A percentile compares a stretch with the other conserved stretches of the same genome.
phyloP scores from a whole-genome alignment of 2,113 vertebrate genomes.

The Mus pahari region DNA sequence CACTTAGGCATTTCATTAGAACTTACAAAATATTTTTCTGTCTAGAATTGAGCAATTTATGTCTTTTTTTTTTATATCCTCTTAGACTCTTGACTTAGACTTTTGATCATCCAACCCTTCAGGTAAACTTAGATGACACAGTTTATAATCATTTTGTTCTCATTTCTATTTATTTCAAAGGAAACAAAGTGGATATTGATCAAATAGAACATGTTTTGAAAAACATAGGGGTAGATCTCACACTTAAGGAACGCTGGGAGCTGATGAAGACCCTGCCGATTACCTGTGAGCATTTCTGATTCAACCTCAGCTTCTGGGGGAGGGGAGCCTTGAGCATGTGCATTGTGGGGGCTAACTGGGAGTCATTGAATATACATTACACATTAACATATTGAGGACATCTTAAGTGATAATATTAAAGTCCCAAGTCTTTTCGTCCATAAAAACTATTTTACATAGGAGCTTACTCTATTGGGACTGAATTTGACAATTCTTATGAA shows the following conservation, averaged over 20 bases:
- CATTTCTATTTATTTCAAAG: slow-evolving; percentile 57
- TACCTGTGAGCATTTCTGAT: slow-evolving; percentile 69
- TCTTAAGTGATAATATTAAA: slow-evolving; percentile 21
- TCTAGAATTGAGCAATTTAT: slow-evolving; percentile 3
- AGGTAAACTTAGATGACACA: background rate
- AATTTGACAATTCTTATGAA: slow-evolving; percentile 26
- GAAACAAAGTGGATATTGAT: slow-evolving; percentile 24
- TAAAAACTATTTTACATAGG: background rate
- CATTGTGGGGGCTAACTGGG: background rate
- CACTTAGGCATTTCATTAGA: background rate
- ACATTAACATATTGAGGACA: background rate
- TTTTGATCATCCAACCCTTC: background rate
- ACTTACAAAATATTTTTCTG: slow-evolving; percentile 40
- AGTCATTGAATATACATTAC: background rate
- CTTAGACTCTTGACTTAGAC: background rate
- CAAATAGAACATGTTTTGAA: slow-evolving; percentile 44
- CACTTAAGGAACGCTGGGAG: slow-evolving; percentile 57
- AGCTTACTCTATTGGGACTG: background rate
- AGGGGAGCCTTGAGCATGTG: background rate
- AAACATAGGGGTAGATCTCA: slow-evolving; percentile 66
- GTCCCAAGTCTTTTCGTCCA: background rate
- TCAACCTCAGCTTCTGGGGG: background rate
- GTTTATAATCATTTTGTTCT: slow-evolving; percentile 9
- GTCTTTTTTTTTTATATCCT: background rate
- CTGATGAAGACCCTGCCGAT: slow-evolving; percentile 65